A percentile compares a stretch with the other conserved stretches of the same genome.
Evolutionary conservation across 2,797 vertebrate species (phyloP).

Genomic region (Sebastes matsubarae): DNA sequence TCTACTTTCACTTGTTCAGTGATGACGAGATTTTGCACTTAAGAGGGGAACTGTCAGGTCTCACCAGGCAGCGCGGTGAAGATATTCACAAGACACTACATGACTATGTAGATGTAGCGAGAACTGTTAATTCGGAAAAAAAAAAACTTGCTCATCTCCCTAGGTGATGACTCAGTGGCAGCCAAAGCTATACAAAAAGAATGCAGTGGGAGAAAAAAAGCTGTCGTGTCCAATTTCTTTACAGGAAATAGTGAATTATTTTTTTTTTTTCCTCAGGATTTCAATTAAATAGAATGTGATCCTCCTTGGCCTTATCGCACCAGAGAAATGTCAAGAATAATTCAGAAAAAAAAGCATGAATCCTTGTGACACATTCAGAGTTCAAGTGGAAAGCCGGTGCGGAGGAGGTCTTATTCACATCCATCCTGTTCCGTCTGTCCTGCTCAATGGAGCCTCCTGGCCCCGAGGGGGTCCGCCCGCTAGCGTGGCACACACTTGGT

Average conservation of each 20-base stretch:
- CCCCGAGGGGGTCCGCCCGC: slow-evolving; percentile 26
- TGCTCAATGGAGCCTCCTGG: slow-evolving; percentile 17
- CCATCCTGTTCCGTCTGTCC: slow-evolving; percentile 43
- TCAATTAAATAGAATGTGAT: slow-evolving; percentile 8
- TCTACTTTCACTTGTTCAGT: slow-evolving; percentile 42
- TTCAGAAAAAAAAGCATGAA: neutral
- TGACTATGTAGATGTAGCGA: slow-evolving; percentile 33
- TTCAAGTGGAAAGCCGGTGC: slow-evolving; percentile 43
- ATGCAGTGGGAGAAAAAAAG: neutral
- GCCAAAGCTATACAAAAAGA: neutral
- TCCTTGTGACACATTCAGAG: slow-evolving; percentile 24
- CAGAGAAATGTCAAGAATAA: slow-evolving; percentile 15
- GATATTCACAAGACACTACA: slow-evolving; percentile 51
- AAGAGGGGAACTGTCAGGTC: slow-evolving; percentile 43
- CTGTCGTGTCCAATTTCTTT: neutral
- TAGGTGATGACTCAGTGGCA: slow-evolving; percentile 42
- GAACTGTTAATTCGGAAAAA: slow-evolving; percentile 50
- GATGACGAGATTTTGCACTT: slow-evolving; percentile 67
- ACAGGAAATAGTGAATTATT: neutral
- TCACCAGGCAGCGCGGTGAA: slow-evolving; percentile 19
- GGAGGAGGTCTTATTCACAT: slow-evolving; percentile 48
- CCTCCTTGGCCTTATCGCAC: neutral
- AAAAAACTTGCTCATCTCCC: slow-evolving; percentile 26
- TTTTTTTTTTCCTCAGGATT: neutral
- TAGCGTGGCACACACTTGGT: slow-evolving; percentile 21